Conservation (phyloP, 2,888 invertebrate genomes). For the Stramonita haemastoma region DNA sequence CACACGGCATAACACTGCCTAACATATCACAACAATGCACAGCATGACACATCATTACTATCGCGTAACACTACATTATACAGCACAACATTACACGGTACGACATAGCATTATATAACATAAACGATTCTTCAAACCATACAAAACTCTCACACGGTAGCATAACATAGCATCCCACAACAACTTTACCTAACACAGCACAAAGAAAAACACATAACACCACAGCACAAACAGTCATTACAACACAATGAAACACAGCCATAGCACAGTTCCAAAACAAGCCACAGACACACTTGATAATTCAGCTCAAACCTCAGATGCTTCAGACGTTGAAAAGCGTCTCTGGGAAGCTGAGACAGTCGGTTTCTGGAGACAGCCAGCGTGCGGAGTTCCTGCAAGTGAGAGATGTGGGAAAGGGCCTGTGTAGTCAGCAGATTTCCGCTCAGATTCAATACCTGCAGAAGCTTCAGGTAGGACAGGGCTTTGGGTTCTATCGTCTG, state of each 20-base stretch:
- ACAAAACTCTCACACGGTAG: too few species aligned
- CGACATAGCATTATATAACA: too few species aligned
- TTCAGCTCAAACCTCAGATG: slow-evolving; percentile 35
- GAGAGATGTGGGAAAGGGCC: slow-evolving; percentile 42
- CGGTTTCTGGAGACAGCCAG: slow-evolving; percentile 48
- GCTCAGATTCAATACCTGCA: slow-evolving; percentile 48
- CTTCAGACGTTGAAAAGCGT: slow-evolving; percentile 43
- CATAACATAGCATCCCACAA: not conserved
- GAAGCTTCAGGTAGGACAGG: slow-evolving; percentile 43
- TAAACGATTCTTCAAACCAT: too few species aligned
- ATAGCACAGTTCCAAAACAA: too few species aligned
- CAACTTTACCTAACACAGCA: not conserved
- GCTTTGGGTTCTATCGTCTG: slow-evolving; percentile 46
- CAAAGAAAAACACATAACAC: too few species aligned
- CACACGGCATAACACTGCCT: too few species aligned
- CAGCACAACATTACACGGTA: too few species aligned
- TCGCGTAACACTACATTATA: too few species aligned
- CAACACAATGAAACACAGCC: too few species aligned
- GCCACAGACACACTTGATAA: not conserved
- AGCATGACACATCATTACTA: too few species aligned
- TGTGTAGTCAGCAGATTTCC: slow-evolving; percentile 44
- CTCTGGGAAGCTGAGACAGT: slow-evolving; percentile 36
- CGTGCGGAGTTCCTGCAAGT: slow-evolving; percentile 43
- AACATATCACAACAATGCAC: too few species aligned
- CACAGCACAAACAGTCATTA: too few species aligned